phyloP scores from a whole-genome alignment of 2,797 vertebrate species.

The Labroides dimidiatus region DNA sequence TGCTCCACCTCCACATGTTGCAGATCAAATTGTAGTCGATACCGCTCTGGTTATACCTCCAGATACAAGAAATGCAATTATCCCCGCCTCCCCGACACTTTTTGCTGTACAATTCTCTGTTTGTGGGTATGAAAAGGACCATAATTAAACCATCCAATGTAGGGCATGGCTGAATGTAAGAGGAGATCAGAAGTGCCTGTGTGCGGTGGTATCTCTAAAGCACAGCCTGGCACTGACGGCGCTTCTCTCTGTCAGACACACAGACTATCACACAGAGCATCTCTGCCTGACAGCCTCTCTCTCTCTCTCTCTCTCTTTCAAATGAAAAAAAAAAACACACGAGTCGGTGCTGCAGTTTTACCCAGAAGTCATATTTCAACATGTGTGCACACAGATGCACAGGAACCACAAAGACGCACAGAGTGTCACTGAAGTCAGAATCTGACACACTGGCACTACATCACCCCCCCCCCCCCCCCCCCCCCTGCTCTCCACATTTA shows the following conservation, averaged over 20 bases:
- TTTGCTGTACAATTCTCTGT: conserved; percentile 41
- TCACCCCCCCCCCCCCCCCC: conserved; percentile 26
- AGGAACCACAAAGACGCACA: conserved; percentile 8
- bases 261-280: conserved; percentile 53
- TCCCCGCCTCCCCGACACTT: conserved; percentile 26
- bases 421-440: conserved; percentile 35
- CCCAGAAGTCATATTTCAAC: conserved; percentile 42
- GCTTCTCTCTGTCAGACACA: conserved; percentile 49
- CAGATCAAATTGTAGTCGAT: conserved; percentile 24
- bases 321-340: conserved; percentile 10
- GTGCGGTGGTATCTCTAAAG: conserved; percentile 50
- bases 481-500: conserved; percentile 27
- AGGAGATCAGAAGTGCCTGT: conserved; percentile 52
- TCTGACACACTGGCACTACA: conserved; percentile 31
- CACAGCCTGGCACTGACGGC: conserved; percentile 52
- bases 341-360: conserved; percentile 16
- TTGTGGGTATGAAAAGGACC: conserved; percentile 38
- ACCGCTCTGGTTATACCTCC: conserved; percentile 8
- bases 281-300: conserved; percentile 34
- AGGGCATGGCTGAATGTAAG: conserved; percentile 57
- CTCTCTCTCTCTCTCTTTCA: conserved; percentile 7
- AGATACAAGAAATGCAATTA: conserved; percentile 36
- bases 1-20: conserved; percentile 15
- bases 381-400: conserved; percentile 19
- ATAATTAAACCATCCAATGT: conserved; percentile 60